Evolutionary conservation across 1,140 invertebrate species (phyloP).

Genomic region (Asobara japonica): DNA sequence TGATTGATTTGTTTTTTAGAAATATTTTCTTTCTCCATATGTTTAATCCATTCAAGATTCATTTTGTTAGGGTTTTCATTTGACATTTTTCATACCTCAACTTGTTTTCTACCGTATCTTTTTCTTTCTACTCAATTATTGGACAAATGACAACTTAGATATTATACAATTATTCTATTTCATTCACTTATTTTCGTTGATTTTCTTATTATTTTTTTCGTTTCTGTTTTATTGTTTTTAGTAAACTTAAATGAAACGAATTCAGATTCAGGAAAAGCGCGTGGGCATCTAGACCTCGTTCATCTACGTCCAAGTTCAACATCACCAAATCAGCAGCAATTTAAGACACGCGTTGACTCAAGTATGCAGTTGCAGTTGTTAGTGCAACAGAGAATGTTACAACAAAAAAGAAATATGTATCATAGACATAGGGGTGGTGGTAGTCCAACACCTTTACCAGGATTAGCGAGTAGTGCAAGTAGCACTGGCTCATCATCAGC

Average conservation of each 20-base stretch:
- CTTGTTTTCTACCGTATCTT: too few species aligned
- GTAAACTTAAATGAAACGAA: background rate
- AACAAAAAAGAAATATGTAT: conserved; percentile 72
- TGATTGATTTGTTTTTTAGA: too few species aligned
- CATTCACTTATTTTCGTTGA: background rate
- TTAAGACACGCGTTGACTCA: conserved; percentile 54
- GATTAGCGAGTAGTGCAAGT: conserved; percentile 33
- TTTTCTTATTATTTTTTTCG: conserved; percentile 1
- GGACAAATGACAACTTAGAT: too few species aligned
- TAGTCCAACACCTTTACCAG: conserved; percentile 51
- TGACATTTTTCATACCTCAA: too few species aligned
- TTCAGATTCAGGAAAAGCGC: conserved; percentile 56
- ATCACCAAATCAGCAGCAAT: conserved; percentile 51
- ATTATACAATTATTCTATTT: background rate
- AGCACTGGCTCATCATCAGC: conserved; percentile 42
- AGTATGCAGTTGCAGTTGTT: conserved; percentile 67
- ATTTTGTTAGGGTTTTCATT: too few species aligned
- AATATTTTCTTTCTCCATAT: too few species aligned
- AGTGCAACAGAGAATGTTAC: conserved; percentile 69
- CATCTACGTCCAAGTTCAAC: conserved; percentile 54
- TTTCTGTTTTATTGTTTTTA: background rate
- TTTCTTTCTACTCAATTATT: too few species aligned
- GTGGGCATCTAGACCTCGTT: conserved; percentile 57
- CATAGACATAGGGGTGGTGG: conserved; percentile 68
- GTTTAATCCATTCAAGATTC: background rate